A percentile compares a stretch with the other conserved stretches of the same genome.
phyloP scores from a whole-genome alignment of 1,140 invertebrate species.

The Periplaneta americana region DNA sequence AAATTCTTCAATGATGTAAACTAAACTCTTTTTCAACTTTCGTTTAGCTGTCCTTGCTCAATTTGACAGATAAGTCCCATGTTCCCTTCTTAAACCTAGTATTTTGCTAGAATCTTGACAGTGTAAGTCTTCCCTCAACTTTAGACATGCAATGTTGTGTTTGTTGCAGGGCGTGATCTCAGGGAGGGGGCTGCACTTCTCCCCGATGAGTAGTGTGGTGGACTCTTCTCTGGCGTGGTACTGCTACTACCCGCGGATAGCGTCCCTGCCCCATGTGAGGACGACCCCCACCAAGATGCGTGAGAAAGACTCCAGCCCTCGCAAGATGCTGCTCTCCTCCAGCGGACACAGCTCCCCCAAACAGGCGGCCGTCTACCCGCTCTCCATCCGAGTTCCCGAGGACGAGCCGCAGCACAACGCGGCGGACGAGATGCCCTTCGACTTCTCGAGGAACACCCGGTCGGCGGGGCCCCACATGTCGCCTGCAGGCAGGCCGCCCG shows the following conservation, averaged over 20 bases:
- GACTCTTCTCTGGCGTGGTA: slow-evolving; percentile 24
- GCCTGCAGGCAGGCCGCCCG: slow-evolving; percentile 35
- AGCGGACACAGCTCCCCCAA: slow-evolving; percentile 55
- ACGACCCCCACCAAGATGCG: slow-evolving; percentile 48
- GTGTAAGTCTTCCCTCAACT: neutral
- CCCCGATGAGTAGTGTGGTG: slow-evolving; percentile 28
- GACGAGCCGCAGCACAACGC: slow-evolving; percentile 19
- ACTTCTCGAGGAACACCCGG: slow-evolving; percentile 43
- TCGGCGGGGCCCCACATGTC: slow-evolving; percentile 27
- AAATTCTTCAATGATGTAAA: too few species aligned
- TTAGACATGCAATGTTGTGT: neutral
- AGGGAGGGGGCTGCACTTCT: neutral
- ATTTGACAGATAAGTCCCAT: too few species aligned
- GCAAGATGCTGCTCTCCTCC: slow-evolving; percentile 56
- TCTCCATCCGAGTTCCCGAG: slow-evolving; percentile 48
- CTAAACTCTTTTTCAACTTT: too few species aligned
- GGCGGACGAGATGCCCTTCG: slow-evolving; percentile 48
- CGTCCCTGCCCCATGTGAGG: slow-evolving; percentile 17
- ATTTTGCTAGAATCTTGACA: too few species aligned
- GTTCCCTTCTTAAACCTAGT: too few species aligned
- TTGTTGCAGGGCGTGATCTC: neutral
- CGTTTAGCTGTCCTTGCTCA: too few species aligned
- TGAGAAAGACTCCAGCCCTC: slow-evolving; percentile 72
- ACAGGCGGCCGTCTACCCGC: slow-evolving; percentile 62
- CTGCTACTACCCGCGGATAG: slow-evolving; percentile 29